Base-by-base conservation (phyloP, 2,888 invertebrate genomes). In the Rhopalosiphum nymphaeae region DNA sequence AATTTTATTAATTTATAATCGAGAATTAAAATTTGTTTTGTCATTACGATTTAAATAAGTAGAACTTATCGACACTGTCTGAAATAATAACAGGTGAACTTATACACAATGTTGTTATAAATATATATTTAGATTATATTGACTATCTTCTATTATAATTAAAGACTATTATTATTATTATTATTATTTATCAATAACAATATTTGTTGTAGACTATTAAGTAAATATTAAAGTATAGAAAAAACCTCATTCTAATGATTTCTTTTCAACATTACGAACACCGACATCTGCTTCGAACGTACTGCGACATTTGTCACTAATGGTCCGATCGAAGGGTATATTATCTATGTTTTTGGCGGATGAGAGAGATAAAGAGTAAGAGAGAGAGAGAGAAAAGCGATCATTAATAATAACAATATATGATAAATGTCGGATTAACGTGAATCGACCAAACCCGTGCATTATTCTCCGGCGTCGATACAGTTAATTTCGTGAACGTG, bases 391-490 rank as follows among this genome's bases (percentile, higher is more conserved):
- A 21, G 53, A 53, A 16, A 53, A 53, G 29, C 29, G 44, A 57
- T 57, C 36, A 36, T 78, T 78, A 89, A 90, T 91, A 91, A 49
- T n/a, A 90, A 67, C 25, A 90, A 56, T 44, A 44, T 44, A 44
- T 57, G 89, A 89, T 44, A 57, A 89, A 89, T 57, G 89, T 16
- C 29, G 89, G 89, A 89, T 89, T 91, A 91, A 84, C 84, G 26
- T 29, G 56, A 57, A 61, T 87, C 57, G 87, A 84, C 25, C 61
- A 42, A 42, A 42, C 16, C 49, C 84, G 56, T 0, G 10, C 5
- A 26, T 46, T 29, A n/a, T 25, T n/a, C 21, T 53, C 53, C 16
- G n/a, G 46, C 29, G 21, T 90, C 67, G 67, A 46, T 36, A 91
- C 61, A n/a, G 56, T 91, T 56, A 84, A 84, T 91, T 42, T 10